These are phyloP conservation scores for Coleophora deauratella DNA, from an alignment of 2,888 invertebrate genomes.

Conservation along the genomic window DNA sequence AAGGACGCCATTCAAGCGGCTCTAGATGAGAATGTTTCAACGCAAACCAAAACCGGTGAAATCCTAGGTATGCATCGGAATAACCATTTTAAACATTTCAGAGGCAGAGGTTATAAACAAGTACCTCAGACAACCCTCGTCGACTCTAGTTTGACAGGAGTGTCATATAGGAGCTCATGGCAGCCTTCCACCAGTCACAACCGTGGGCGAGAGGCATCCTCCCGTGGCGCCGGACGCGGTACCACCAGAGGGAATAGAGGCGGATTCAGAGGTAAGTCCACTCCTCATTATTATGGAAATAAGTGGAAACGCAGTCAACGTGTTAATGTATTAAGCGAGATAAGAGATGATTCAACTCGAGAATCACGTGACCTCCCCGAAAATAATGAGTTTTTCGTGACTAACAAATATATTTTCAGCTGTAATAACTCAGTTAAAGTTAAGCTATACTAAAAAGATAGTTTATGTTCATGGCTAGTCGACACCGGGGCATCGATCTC, in stretches of 20 bases:
- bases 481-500: slow-evolving; percentile 12
- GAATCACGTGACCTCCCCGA: neutral
- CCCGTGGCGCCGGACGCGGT: neutral
- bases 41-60: neutral
- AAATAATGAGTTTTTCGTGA: slow-evolving; percentile 5
- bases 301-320: neutral
- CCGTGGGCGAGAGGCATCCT: neutral
- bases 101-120: neutral
- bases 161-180: no score
- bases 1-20: slow-evolving; percentile 8
- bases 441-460: neutral
- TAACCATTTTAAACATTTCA: no score
- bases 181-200: no score
- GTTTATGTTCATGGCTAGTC: slow-evolving; percentile 3
- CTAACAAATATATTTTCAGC: no score
- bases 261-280: neutral
- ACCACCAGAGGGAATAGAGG: neutral
- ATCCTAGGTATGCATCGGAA: neutral
- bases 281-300: neutral
- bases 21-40: no score
- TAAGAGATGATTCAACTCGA: neutral
- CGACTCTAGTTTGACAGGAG: no score
- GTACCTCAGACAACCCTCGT: no score
- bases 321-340: neutral
- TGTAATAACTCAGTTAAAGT: neutral